Base-by-base conservation (phyloP, 2,888 invertebrate species). In the Zeuzera pyrina region DNA sequence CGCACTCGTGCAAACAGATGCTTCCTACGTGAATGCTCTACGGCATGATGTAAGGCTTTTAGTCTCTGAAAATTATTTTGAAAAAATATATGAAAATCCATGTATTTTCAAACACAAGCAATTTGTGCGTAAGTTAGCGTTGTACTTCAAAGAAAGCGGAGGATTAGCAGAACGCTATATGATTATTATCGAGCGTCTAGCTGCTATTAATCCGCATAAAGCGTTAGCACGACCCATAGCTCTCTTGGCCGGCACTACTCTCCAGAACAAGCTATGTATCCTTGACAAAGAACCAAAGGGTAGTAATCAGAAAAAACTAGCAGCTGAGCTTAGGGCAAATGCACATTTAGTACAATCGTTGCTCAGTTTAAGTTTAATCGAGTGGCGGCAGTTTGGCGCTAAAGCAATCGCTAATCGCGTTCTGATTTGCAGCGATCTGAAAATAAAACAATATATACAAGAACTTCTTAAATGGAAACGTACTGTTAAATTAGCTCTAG, bases 11-110 rank as follows among this genome's bases (percentile, higher is more conserved):
- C 52, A 55, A 24, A 55, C 54, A n/a, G 52, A 64, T 23, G 58
- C 45, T 2, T 64, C 72, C 0, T 67, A 64, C 23, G 2, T 66
- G 1, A 77, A 77, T 36, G 68, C 54, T 1, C 38, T 77, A 7
- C 62, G 58, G 12, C 72, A 76, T 26, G 12, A 25, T 13, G 8
- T 12, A 2, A 8, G 13, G 12, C 12, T 25, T 12, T 12, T 25
- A 12, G 12, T 13, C 12, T 12, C 10, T 25, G 13, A 12, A 25
- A 10, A 3, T 8, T 12, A 6, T 10, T 25, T 6, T 25, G 25
- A 12, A 25, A 8, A 12, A 12, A 12, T 25, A 8, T 13, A 12
- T 25, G 12, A 25, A 12, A 22, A 22, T 22, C 25, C 8, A 25
- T 3, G 8, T 4, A 8, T 12, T 8, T 6, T 12, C 3, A 12